These are phyloP conservation scores for Polypterus bichir DNA, from an alignment of 2,113 vertebrate genomes.

Conservation along the genomic window DNA sequence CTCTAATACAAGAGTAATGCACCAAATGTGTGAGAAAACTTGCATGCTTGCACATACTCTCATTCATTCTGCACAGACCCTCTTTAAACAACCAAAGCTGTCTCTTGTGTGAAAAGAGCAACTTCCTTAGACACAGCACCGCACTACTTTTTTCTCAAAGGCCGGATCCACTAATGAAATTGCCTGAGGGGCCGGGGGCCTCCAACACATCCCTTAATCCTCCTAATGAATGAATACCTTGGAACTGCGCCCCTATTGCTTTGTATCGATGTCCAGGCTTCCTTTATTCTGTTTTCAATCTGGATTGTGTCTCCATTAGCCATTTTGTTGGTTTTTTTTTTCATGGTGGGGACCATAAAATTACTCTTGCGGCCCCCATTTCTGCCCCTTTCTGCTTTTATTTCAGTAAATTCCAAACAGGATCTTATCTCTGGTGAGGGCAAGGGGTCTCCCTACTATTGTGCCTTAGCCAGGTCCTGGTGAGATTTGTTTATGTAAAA, in stretches of 20 bases:
- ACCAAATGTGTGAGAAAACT: too few relatives aligned
- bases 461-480: conserved; percentile 19
- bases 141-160: too few relatives aligned
- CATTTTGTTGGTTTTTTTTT: conserved; percentile 12
- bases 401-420: conserved; percentile 44
- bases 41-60: too few relatives aligned
- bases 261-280: conserved; percentile 22
- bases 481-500: conserved; percentile 22
- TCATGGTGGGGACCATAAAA: too few relatives aligned
- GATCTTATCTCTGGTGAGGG: conserved; percentile 33
- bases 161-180: conserved; percentile 12
- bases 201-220: conserved; percentile 25
- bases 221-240: conserved; percentile 29
- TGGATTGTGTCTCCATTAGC: conserved; percentile 30
- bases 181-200: conserved; percentile 30
- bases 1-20: too few relatives aligned
- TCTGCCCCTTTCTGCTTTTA: conserved; percentile 32
- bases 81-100: too few relatives aligned
- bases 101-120: too few relatives aligned
- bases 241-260: conserved; percentile 18
- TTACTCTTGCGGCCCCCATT: conserved; percentile 40
- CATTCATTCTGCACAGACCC: too few relatives aligned
- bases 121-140: too few relatives aligned
- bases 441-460: conserved; percentile 35
- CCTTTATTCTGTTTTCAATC: conserved; percentile 31